Evolutionary conservation across 2,888 invertebrate genomes (phyloP).

Genomic region (Drosophila nr. medialis): DNA sequence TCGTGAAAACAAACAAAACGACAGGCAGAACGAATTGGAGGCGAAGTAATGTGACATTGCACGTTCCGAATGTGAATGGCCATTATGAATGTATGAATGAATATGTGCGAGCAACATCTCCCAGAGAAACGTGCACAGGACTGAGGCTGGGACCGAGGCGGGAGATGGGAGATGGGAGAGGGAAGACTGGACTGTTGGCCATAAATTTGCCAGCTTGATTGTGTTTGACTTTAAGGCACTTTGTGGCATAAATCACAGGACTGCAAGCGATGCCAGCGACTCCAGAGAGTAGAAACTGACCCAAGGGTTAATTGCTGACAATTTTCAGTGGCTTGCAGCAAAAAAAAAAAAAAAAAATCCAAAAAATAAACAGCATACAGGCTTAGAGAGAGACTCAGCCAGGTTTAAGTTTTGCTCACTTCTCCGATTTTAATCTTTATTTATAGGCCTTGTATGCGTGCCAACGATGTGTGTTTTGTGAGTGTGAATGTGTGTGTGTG

Average conservation of each 20-base stretch:
- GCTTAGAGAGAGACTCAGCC: slow-evolving; percentile 46
- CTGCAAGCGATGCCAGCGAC: slow-evolving; percentile 45
- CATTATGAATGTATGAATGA: slow-evolving; percentile 51
- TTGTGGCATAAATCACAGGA: slow-evolving; percentile 71
- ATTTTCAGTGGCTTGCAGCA: slow-evolving; percentile 54
- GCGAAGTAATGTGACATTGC: slow-evolving; percentile 53
- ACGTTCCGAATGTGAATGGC: slow-evolving; percentile 42
- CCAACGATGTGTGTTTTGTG: slow-evolving; percentile 9
- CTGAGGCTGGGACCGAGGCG: not conserved
- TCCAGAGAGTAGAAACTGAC: slow-evolving; percentile 44
- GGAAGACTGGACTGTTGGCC: slow-evolving; percentile 20
- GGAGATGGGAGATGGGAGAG: not conserved
- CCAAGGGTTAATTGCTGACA: slow-evolving; percentile 77
- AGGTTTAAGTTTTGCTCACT: slow-evolving; percentile 53
- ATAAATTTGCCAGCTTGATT: slow-evolving; percentile 67
- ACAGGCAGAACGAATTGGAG: slow-evolving; percentile 35
- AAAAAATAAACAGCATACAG: slow-evolving; percentile 29
- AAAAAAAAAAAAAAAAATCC: slow-evolving; percentile 16
- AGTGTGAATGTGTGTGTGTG: not conserved
- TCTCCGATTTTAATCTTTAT: slow-evolving; percentile 76
- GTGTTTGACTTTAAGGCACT: slow-evolving; percentile 72
- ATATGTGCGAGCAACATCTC: slow-evolving; percentile 9
- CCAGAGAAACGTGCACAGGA: slow-evolving; percentile 36
- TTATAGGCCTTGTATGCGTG: slow-evolving; percentile 61
- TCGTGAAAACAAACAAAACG: slow-evolving; percentile 45